A percentile compares a stretch with the other conserved stretches of the same genome.
These are phyloP conservation scores for Cosmorhoe ocellata DNA, from an alignment of 2,888 invertebrate genomes.

Conservation along the genomic window DNA sequence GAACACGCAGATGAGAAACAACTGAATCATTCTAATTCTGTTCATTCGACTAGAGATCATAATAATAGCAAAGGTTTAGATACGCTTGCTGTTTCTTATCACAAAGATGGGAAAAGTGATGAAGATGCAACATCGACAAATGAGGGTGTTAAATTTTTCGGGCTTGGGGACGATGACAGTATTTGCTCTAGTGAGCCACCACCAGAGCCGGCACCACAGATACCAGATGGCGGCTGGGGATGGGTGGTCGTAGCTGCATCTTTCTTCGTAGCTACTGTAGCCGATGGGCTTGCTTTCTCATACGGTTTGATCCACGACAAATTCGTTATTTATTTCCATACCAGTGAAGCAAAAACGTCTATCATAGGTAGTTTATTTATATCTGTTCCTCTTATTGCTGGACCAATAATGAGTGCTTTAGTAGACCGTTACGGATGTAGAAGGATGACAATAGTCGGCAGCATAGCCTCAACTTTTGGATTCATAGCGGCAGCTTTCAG, in stretches of 20 bases:
- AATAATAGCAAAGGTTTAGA: constrained; percentile 44
- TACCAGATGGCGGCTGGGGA: constrained; percentile 95
- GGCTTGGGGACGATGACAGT: constrained; percentile 77
- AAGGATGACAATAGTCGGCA: constrained; percentile 88
- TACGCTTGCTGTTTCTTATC: constrained; percentile 58
- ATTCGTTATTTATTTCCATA: constrained; percentile 88
- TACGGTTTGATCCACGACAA: constrained; percentile 94
- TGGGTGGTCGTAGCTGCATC: constrained; percentile 95
- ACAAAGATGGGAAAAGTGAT: constrained; percentile 55
- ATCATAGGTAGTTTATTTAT: constrained; percentile 95
- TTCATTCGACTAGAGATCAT: constrained; percentile 66
- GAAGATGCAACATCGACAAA: constrained; percentile 72
- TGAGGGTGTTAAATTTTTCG: constrained; percentile 78
- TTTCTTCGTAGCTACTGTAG: constrained; percentile 92
- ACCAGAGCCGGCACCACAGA: constrained; percentile 76
- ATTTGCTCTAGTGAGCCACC: constrained; percentile 68
- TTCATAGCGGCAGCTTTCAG: constrained; percentile 89
- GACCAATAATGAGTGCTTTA: constrained; percentile 91
- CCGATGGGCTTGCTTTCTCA: constrained; percentile 96
- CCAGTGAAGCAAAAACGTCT: constrained; percentile 92
- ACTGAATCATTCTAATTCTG: constrained; percentile 64
- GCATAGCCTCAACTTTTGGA: constrained; percentile 87
- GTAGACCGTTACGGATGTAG: constrained; percentile 93
- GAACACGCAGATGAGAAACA: constrained; percentile 48
- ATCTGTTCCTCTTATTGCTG: constrained; percentile 92